Conservation (phyloP, 2,113 vertebrate genomes). For the Cricetomys ansorgei region DNA sequence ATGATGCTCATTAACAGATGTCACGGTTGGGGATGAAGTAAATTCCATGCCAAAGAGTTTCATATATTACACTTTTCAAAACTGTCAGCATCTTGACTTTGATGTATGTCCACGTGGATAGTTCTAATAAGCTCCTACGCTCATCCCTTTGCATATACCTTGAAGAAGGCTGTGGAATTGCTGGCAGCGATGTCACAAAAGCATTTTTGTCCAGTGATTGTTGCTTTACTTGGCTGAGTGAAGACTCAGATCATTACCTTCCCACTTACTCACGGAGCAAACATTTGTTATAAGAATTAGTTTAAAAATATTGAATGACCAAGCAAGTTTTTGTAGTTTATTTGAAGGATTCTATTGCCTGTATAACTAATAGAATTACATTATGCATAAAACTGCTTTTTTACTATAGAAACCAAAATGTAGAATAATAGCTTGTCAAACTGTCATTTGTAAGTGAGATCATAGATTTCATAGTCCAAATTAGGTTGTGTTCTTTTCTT, state of each 20-base stretch:
- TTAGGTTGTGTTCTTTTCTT: conserved; percentile 89
- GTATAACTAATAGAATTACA: conserved; percentile 86
- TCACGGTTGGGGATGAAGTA: conserved; percentile 60
- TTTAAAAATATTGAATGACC: conserved; percentile 84
- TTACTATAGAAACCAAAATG: conserved; percentile 85
- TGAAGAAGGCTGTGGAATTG: conserved; percentile 35
- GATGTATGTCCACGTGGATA: conserved; percentile 70
- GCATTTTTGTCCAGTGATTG: conserved; percentile 50
- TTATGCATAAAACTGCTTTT: conserved; percentile 85
- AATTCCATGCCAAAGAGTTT: conserved; percentile 37
- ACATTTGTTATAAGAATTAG: conserved; percentile 81
- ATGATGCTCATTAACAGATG: conserved; percentile 70
- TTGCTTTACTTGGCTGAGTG: conserved; percentile 60
- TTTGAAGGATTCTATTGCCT: conserved; percentile 84
- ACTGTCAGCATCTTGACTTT: conserved; percentile 71
- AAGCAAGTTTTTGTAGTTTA: conserved; percentile 82
- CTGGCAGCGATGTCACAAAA: conserved; percentile 52
- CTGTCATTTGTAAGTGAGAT: conserved; percentile 88
- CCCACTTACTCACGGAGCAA: conserved; percentile 67
- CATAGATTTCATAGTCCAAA: conserved; percentile 89
- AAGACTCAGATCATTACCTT: conserved; percentile 65
- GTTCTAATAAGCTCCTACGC: conserved; percentile 68
- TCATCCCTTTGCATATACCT: conserved; percentile 58
- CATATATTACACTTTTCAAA: conserved; percentile 69
- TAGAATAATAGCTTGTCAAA: conserved; percentile 90